Base-by-base conservation (phyloP, 1,140 invertebrate genomes). In the Achatina immaculata region DNA sequence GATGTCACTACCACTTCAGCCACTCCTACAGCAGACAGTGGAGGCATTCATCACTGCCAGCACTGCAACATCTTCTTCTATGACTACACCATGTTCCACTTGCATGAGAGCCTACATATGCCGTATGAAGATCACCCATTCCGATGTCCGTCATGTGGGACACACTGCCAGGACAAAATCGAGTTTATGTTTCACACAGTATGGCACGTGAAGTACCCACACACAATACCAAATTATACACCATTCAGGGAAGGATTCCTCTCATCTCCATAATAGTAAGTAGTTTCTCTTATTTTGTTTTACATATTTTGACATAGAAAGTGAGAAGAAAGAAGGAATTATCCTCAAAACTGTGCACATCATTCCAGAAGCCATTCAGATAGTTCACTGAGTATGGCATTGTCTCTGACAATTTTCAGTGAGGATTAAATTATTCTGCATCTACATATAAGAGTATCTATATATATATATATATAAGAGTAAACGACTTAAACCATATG, bases 101-200 rank as follows among this genome's bases (percentile, higher is more conserved):
- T 89, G 36, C 88, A 89, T 76, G 83, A 88, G 82, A 87, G 86
- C 77, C 86, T 89, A 36, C 88, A 89, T 83, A 86, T 86, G 19
- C 88, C 88, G 0, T 77, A 85, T 66, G 85, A 87, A 40, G 83
- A 86, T 42, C 71, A 83, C 73, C 88, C 88, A 1, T 89, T 88
- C 82, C 79, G 86, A 21, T 89, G 88, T 82, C 88, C 88, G 24
- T 88, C 86, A 1, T 89, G 88, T 83, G 78, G 85, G 75, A 88
- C 87, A 75, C 82, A 84, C 65, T 89, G 88, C 78, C 88, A 89
- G 85, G 88, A 89, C 80, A 84, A 86, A 31, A 87, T 89, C 65
- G 88, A 89, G 85, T 89, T 89, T 80, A 89, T 88, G 86, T 89
- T 89, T 74, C 88, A 89, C 82, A 87, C 87, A 36, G 88, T 89